Evolutionary conservation across 2,797 vertebrate genomes (phyloP).

Genomic region (Clarias fuscus): DNA sequence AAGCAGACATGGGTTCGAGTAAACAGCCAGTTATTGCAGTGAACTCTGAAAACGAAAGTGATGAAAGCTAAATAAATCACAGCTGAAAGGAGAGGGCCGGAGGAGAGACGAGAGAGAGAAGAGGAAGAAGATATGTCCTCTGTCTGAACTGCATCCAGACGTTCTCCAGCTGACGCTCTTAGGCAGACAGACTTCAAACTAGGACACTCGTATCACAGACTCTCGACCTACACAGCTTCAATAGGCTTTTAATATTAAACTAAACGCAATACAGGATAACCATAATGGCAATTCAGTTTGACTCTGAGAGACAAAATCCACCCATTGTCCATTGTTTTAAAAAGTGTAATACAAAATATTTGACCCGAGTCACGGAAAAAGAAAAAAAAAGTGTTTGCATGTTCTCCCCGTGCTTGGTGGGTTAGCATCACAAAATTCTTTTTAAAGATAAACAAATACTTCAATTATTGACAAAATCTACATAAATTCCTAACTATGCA

Average conservation of each 20-base stretch:
- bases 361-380: no score
- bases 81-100: neutral
- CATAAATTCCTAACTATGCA: no score
- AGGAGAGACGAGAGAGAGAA: neutral
- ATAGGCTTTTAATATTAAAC: neutral
- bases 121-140: slow-evolving; percentile 28
- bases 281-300: neutral
- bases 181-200: slow-evolving; percentile 17
- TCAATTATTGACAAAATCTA: no score
- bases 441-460: no score
- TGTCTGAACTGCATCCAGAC: slow-evolving; percentile 28
- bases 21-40: slow-evolving; percentile 5
- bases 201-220: neutral
- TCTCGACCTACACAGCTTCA: neutral
- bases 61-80: slow-evolving; percentile 28
- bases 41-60: slow-evolving; percentile 12
- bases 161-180: neutral
- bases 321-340: neutral
- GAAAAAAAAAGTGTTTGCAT: no score
- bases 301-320: neutral
- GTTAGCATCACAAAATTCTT: no score
- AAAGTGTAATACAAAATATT: neutral
- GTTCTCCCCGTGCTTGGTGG: no score
- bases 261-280: neutral
- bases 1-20: neutral